Conservation (phyloP, 2,797 vertebrate species). For the Poeciliopsis infans region DNA sequence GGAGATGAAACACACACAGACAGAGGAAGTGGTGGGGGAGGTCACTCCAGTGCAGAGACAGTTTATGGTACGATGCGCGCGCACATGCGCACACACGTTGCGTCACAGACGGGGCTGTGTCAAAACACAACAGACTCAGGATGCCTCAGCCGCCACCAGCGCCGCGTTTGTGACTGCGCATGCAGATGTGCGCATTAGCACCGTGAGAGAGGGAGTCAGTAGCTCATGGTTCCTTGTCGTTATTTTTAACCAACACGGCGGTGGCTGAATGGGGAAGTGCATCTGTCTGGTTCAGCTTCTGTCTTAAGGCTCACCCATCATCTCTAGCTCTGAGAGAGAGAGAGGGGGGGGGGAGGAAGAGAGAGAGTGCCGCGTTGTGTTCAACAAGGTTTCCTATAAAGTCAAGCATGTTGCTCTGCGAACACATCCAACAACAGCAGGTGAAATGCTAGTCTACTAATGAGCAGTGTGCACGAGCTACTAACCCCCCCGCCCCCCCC, state of each 20-base stretch:
- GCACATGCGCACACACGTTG: slow-evolving; percentile 43
- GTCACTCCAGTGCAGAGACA: slow-evolving; percentile 75
- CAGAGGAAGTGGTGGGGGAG: slow-evolving; percentile 81
- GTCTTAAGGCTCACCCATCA: slow-evolving; percentile 50
- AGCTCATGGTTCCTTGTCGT: slow-evolving; percentile 70
- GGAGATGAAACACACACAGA: slow-evolving; percentile 69
- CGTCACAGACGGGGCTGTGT: slow-evolving; percentile 76
- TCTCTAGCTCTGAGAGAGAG: slow-evolving; percentile 29
- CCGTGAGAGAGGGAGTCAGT: slow-evolving; percentile 62
- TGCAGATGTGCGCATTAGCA: slow-evolving; percentile 58
- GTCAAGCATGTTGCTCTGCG: slow-evolving; percentile 41
- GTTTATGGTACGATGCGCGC: slow-evolving; percentile 72
- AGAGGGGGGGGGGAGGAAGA: no score
- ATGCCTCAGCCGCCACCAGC: slow-evolving; percentile 66
- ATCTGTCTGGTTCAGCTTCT: slow-evolving; percentile 62
- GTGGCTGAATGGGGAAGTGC: slow-evolving; percentile 70
- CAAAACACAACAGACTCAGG: slow-evolving; percentile 69
- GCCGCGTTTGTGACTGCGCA: slow-evolving; percentile 30
- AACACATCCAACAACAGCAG: slow-evolving; percentile 29
- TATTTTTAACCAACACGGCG: slow-evolving; percentile 72
- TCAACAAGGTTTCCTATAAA: slow-evolving; percentile 56
- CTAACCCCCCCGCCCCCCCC: slow-evolving; percentile 18
- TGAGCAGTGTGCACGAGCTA: slow-evolving; percentile 70
- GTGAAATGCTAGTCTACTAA: slow-evolving; percentile 72
- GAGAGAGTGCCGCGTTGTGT: slow-evolving; percentile 6